Base-by-base conservation (phyloP, 2,113 vertebrate genomes). In the Malurus melanocephalus region DNA sequence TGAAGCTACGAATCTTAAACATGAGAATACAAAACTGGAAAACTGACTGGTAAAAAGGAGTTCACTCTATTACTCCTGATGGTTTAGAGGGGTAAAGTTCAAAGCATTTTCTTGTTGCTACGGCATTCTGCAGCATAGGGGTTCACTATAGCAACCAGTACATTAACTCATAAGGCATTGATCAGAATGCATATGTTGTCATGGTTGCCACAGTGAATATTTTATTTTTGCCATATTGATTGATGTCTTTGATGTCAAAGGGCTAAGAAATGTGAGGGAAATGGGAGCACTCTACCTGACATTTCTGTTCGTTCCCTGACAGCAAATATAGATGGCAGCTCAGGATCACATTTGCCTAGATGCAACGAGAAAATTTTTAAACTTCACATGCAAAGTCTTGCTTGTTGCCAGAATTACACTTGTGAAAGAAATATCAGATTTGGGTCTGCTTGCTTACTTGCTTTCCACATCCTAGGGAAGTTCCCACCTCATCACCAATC, bases 41-140 rank as follows among this genome's bases (percentile, higher is more conserved):
- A 75, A 69, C 15, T 27, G 32, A 52, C 42, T 33, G 19, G 5
- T 46, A 21, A 61, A 88, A 84, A 49, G 0, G 27, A 42, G 11
- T 60, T 79, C 76, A 24, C 16, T 46, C 22, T n/a, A n/a, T 24
- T 35, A 11, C 23, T 94, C 35, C 11, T 43, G 24, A 52, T 51
- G 27, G 24, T 28, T 87, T 81, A 66, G 64, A 35, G 6, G 9
- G 19, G 19, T 4, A 13, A 17, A 88, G 65, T 45, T 45, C 23
- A 80, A 59, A 66, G 11, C 21, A 61, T 94, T 89, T 87, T 84
- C 65, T 60, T 71, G 93, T 95, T 95, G 64, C 94, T 95, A 80
- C 72, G 91, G 73, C 53, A 83, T 80, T 85, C 19, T 79, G 40
- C 69, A 75, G 15, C 53, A 38, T 9, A 84, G 40, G 16, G 49